These are phyloP conservation scores for Spatula versicolor DNA, from an alignment of 2,797 vertebrate species.

Conservation along the genomic window DNA sequence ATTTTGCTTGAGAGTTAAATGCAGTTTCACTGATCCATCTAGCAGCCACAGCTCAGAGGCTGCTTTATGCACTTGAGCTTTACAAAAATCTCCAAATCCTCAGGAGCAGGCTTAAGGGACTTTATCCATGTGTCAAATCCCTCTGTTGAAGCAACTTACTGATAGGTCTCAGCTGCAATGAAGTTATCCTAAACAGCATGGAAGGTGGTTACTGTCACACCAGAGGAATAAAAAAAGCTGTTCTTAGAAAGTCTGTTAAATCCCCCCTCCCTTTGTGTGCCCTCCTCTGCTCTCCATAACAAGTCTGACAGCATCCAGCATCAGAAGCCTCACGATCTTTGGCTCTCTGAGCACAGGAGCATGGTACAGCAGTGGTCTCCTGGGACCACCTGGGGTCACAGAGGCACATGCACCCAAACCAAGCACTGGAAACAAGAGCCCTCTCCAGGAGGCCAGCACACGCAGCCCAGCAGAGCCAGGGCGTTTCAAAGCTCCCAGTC, in stretches of 20 bases:
- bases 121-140: slow-evolving; percentile 53
- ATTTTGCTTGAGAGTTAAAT: not conserved
- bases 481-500: not conserved
- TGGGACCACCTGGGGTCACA: rapidly evolving
- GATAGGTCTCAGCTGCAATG: not conserved
- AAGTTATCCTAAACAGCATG: not conserved
- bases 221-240: not conserved
- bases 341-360: rapidly evolving
- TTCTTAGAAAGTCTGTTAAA: not conserved
- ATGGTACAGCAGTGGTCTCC: not conserved
- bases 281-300: rapidly evolving
- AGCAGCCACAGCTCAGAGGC: slow-evolving; percentile 26
- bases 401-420: rapidly evolving
- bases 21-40: slow-evolving; percentile 31
- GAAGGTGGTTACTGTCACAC: not conserved
- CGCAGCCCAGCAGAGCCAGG: not conserved
- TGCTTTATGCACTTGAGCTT: slow-evolving; percentile 34
- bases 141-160: not conserved
- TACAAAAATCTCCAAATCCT: slow-evolving; percentile 49
- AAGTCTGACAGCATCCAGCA: rapidly evolving
- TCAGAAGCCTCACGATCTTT: rapidly evolving
- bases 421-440: rapidly evolving
- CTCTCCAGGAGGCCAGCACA: not conserved
- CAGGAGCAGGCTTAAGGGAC: slow-evolving; percentile 24
- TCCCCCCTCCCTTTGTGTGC: not conserved